Percentiles rank a stretch among this genome's conserved stretches.
These are phyloP conservation scores for Muschampia plurimacula DNA, from an alignment of 2,888 invertebrate genomes.

Conservation along the genomic window DNA sequence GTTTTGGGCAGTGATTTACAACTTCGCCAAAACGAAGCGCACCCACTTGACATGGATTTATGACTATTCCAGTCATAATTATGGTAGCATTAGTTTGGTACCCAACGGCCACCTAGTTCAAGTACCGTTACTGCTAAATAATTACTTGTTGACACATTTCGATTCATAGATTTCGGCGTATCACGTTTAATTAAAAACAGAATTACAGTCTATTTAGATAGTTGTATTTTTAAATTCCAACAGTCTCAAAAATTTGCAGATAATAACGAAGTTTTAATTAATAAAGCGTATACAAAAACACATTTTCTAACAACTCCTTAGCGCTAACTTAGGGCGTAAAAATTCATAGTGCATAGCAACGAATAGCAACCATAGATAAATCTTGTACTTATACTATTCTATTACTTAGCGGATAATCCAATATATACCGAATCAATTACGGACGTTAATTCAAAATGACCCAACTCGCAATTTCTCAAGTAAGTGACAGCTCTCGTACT, in stretches of 20 bases:
- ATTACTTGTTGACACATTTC: slow-evolving; percentile 25
- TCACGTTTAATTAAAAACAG: slow-evolving; percentile 12
- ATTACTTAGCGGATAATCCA: not conserved
- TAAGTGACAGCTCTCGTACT: slow-evolving; percentile 58
- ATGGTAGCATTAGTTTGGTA: slow-evolving; percentile 14
- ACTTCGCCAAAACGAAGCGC: slow-evolving; percentile 61
- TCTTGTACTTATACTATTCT: slow-evolving; percentile 5
- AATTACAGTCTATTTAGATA: not conserved
- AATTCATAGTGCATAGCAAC: not conserved
- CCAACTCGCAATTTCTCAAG: slow-evolving; percentile 50
- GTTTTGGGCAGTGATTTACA: slow-evolving; percentile 66
- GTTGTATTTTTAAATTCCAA: not conserved
- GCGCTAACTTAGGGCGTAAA: not conserved
- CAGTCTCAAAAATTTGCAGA: no score
- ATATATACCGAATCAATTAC: slow-evolving; percentile 34
- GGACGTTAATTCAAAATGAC: slow-evolving; percentile 29
- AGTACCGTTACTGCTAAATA: slow-evolving; percentile 33
- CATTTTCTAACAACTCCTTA: not conserved
- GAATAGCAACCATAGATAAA: not conserved
- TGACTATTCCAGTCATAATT: slow-evolving; percentile 43
- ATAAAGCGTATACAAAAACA: not conserved
- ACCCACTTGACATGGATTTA: slow-evolving; percentile 53
- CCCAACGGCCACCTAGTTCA: slow-evolving; percentile 17
- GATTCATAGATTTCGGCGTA: slow-evolving; percentile 12
- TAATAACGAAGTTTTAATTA: not conserved